Percentiles rank a stretch among this genome's conserved stretches.
These are phyloP conservation scores for Saccopteryx leptura DNA, from an alignment of 2,113 vertebrate species.

Conservation along the genomic window DNA sequence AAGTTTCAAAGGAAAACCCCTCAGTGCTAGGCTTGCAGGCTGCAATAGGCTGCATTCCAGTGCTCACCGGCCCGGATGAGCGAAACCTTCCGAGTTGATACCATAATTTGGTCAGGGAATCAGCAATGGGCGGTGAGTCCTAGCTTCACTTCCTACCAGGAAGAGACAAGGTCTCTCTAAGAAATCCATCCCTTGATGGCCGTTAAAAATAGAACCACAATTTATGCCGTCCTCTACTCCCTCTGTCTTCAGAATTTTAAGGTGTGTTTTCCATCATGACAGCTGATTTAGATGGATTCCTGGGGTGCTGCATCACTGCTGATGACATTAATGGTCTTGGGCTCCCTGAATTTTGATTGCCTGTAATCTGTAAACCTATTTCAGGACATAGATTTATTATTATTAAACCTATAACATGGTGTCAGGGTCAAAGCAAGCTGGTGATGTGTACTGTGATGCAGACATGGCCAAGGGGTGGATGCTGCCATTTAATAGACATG, in stretches of 20 bases:
- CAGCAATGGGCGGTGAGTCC: conserved; percentile 66
- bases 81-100: not conserved
- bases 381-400: conserved; percentile 91
- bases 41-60: not conserved
- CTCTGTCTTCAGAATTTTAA: conserved; percentile 86
- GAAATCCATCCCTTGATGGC: conserved; percentile 82
- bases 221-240: conserved; percentile 81
- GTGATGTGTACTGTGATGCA: conserved; percentile 88
- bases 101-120: conserved; percentile 66
- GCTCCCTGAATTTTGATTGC: conserved; percentile 92
- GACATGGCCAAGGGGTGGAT: conserved; percentile 84
- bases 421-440: conserved; percentile 89
- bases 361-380: conserved; percentile 92
- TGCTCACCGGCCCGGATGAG: not conserved
- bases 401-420: conserved; percentile 90
- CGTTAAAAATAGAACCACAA: conserved; percentile 85
- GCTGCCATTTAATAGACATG: conserved; percentile 86
- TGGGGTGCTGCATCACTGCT: conserved; percentile 87
- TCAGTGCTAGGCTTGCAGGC: not conserved
- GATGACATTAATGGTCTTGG: conserved; percentile 91
- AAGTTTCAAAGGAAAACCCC: conserved; percentile 24
- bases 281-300: conserved; percentile 91
- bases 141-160: conserved; percentile 74
- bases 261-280: conserved; percentile 86
- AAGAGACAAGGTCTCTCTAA: conserved; percentile 65